Evolutionary conservation across 1,140 invertebrate species (phyloP), one percentile per base, ranked within the genome.

Genomic region (Orchesella cincta): DNA sequence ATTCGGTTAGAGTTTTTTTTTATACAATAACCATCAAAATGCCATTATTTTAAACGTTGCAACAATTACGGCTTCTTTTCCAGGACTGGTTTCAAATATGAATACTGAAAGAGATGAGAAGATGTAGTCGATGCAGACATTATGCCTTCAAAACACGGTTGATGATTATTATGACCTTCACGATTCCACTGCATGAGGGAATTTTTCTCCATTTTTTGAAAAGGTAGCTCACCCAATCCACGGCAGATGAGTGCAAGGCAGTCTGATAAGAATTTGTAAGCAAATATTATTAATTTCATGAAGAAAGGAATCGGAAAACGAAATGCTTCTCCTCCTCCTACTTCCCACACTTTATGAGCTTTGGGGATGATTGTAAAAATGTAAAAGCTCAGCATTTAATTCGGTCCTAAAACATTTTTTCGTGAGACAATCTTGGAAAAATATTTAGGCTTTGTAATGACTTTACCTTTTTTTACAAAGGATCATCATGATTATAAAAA

Each of bases 1-100:
- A 46, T 46, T 12, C 20, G 8, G 8, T 46, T 20, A 12, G 39
- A 62, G 5, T 57, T 57, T 57, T n/a, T 62, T 28, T n/a, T n/a
- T n/a, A n/a, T n/a, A n/a, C 23, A n/a, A 28, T n/a, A 62, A 62
- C 54, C 54, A 62, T 62, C 54, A 62, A 62, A 62, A 62, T 62
- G 54, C 54, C 54, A 62, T 62, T 62, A 62, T 62, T 62, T 62
- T 62, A 62, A 62, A 14, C 54, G 23, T 62, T 8, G 8, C 23
- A 62, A 57, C 52, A 62, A 62, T 62, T 62, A 62, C 54, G 8
- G n/a, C 26, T 62, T 62, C 54, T 62, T 28, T n/a, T n/a, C 16
- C 54, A 62, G 26, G 54, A 62, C 54, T 16, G 54, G 54, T 62
- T 62, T 62, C 26, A 28, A n/a, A 5, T n/a, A n/a, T 16, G 26